Evolutionary conservation across 1,140 invertebrate species (phyloP), one percentile per base, ranked within the genome.

Genomic region (Druon quercuslanigerum): DNA sequence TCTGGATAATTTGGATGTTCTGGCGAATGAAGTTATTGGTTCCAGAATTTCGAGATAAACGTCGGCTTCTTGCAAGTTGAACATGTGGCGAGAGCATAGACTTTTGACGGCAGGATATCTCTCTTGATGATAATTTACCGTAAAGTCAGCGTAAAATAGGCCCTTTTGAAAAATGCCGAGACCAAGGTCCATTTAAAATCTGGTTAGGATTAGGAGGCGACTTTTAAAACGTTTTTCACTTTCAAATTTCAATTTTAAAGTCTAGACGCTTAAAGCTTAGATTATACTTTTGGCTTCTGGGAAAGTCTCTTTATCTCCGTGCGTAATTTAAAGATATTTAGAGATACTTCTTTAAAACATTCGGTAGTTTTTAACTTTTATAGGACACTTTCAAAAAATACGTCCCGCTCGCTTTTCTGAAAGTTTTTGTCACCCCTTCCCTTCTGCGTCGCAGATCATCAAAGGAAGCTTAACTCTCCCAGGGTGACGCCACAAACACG

Each of bases 11-110:
- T 6, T 46, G 40, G 40, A 46, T 46, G 40, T 46, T 46, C 40
- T 66, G 60, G 60, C 46, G n/a, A 66, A 66, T 66, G 60, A 66
- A 66, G 60, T 66, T 66, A 66, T 66, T 66, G 33, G 60, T 25
- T n/a, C 33, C 8, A 33, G 25, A 40, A 7, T 46, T 66, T 66
- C 13, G 4, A 66, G 60, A 66, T 66, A 66, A 66, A 66, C 13
- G 60, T 66, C 33, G 56, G 60, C 60, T 33, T 8, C 60, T 66
- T 66, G 60, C 25, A 66, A 57, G 3, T 46, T 46, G 11, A 66
- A 16, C 60, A 66, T 66, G 60, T 66, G 60, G 9, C 60, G 57
- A 66, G 57, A 66, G 52, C 17, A 54, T 5, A 54, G 52, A 46
- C 40, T 46, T 8, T 11, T 46, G 40, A 9, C 52, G 52, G 52